These are phyloP conservation scores for Mesochorus sp. DNA, from an alignment of 2,888 invertebrate genomes.

Conservation along the genomic window DNA sequence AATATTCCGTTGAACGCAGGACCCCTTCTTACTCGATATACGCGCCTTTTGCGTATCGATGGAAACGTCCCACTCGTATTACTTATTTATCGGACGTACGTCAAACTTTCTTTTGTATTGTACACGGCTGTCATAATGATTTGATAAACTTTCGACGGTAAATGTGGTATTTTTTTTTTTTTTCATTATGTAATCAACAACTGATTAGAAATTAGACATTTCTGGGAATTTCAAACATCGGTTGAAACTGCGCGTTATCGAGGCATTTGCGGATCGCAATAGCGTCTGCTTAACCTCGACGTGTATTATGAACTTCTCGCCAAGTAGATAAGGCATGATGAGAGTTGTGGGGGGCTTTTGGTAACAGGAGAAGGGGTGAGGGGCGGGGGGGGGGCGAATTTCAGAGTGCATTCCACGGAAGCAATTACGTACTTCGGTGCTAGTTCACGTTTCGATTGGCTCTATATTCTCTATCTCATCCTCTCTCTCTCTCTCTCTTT, in stretches of 20 bases:
- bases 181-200: not conserved
- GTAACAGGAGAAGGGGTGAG: no score
- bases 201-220: constrained; percentile 40
- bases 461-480: constrained; percentile 11
- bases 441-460: constrained; percentile 57
- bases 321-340: constrained; percentile 26
- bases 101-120: no score
- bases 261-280: constrained; percentile 23
- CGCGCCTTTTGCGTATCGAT: not conserved
- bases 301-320: constrained; percentile 22
- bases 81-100: constrained; percentile 14
- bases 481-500: constrained; percentile 11
- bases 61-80: not conserved
- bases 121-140: no score
- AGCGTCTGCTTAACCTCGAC: constrained; percentile 44
- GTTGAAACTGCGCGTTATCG: constrained; percentile 36
- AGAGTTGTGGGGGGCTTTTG: not conserved
- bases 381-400: constrained; percentile 14
- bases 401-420: constrained; percentile 58
- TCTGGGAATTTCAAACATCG: constrained; percentile 32
- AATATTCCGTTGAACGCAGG: constrained; percentile 45
- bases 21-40: constrained; percentile 37
- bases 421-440: constrained; percentile 60
- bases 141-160: not conserved
- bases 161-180: not conserved